phyloP scores from a whole-genome alignment of 2,797 vertebrate genomes.

The Remorina albescens region DNA sequence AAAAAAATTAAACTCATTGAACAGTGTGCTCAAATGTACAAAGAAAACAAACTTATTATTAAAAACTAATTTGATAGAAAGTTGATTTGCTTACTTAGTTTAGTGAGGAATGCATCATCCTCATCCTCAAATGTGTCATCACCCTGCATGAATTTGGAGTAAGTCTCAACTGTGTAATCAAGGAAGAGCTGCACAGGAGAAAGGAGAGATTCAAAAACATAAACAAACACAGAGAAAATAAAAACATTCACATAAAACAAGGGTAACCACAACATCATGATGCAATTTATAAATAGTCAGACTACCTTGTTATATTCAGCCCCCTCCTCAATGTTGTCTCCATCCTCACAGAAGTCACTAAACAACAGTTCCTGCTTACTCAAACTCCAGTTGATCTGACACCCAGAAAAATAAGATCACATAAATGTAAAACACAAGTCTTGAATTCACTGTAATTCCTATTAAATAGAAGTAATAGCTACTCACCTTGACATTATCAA shows the following conservation, averaged over 20 bases:
- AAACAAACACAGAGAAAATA: background rate
- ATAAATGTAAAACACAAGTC: background rate
- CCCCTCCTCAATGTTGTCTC: constrained; percentile 88
- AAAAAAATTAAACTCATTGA: background rate
- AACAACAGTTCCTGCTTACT: constrained; percentile 87
- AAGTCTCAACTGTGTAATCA: constrained; percentile 90
- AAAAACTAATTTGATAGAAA: background rate
- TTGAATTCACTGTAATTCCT: background rate
- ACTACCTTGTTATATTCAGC: constrained; percentile 91
- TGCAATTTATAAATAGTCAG: background rate
- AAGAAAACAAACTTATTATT: background rate
- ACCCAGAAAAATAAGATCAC: constrained; percentile 35
- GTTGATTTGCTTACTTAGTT: constrained; percentile 87
- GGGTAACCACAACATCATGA: background rate
- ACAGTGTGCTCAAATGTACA: background rate
- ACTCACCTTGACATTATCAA: constrained; percentile 92
- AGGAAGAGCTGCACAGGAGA: constrained; percentile 86
- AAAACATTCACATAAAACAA: background rate
- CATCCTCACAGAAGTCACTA: constrained; percentile 86
- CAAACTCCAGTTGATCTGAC: constrained; percentile 74
- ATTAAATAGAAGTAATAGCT: background rate
- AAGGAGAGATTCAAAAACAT: background rate
- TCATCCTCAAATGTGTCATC: constrained; percentile 90
- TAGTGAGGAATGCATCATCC: constrained; percentile 85
- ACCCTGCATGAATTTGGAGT: constrained; percentile 93